Evolutionary conservation across 2,113 vertebrate genomes (phyloP).

Genomic region (Recurvirostra avosetta): DNA sequence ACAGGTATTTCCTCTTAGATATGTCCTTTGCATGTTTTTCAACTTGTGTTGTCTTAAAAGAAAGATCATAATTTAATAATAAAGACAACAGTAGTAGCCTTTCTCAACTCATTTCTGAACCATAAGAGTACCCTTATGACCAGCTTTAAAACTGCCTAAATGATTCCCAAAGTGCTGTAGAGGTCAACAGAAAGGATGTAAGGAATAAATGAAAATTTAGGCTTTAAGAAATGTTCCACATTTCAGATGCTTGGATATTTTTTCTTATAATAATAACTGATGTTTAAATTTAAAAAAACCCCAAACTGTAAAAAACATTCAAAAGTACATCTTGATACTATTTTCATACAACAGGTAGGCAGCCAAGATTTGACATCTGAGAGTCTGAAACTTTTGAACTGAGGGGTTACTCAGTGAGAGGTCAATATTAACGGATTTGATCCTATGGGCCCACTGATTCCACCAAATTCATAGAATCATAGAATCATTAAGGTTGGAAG

Average conservation of each 20-base stretch:
- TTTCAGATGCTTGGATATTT: background rate
- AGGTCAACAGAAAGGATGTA: background rate
- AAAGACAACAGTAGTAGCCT: background rate
- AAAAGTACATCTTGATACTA: background rate
- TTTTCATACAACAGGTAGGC: background rate
- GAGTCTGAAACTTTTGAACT: background rate
- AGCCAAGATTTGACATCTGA: background rate
- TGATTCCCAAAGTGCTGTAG: background rate
- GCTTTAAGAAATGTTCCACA: background rate
- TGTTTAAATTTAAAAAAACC: background rate
- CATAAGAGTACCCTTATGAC: background rate
- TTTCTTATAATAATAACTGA: background rate
- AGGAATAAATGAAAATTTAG: background rate
- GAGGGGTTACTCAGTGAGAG: background rate
- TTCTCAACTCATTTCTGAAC: background rate
- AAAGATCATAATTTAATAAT: background rate
- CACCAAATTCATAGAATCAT: too few species aligned
- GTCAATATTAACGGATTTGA: background rate
- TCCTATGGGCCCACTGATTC: background rate
- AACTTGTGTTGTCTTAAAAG: background rate
- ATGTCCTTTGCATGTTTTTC: background rate
- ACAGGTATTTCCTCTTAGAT: background rate
- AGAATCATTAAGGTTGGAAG: too few species aligned
- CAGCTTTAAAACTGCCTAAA: background rate
- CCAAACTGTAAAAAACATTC: background rate